phyloP scores from a whole-genome alignment of 2,113 vertebrate species.

The Diadophis punctatus region DNA sequence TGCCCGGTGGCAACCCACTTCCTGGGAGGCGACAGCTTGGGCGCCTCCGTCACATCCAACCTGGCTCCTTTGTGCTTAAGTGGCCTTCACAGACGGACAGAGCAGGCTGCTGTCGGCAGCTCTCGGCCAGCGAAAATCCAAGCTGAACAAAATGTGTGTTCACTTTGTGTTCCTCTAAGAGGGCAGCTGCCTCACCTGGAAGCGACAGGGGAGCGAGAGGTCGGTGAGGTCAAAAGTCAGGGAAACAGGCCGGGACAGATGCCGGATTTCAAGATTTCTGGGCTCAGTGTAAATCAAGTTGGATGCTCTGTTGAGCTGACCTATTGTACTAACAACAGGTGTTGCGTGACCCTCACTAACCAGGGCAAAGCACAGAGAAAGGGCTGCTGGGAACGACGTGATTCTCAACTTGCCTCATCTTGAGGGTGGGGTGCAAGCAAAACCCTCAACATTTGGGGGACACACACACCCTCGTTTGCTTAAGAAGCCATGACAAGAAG shows the following conservation, averaged over 20 bases:
- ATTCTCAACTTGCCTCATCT: background rate
- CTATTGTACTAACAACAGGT: background rate
- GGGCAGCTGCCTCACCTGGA: background rate
- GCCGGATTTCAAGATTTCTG: background rate
- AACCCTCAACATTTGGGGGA: background rate
- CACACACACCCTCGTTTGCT: background rate
- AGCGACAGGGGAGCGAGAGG: background rate
- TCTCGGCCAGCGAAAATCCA: background rate
- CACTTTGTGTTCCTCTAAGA: background rate
- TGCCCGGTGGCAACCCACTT: constrained; percentile 45
- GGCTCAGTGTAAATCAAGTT: background rate
- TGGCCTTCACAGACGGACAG: background rate
- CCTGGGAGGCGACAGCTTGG: constrained; percentile 44
- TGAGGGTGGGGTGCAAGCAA: background rate
- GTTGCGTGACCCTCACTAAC: background rate
- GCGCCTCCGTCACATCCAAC: background rate
- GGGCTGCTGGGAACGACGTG: background rate
- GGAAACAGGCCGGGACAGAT: background rate
- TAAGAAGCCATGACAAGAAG: background rate
- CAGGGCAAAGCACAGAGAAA: background rate
- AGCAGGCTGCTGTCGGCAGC: background rate
- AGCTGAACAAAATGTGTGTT: background rate
- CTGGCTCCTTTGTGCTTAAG: background rate
- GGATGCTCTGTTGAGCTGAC: background rate
- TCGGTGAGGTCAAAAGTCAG: background rate